Evolutionary conservation across 2,888 invertebrate genomes (phyloP).

Genomic region (Ligdia adustata): DNA sequence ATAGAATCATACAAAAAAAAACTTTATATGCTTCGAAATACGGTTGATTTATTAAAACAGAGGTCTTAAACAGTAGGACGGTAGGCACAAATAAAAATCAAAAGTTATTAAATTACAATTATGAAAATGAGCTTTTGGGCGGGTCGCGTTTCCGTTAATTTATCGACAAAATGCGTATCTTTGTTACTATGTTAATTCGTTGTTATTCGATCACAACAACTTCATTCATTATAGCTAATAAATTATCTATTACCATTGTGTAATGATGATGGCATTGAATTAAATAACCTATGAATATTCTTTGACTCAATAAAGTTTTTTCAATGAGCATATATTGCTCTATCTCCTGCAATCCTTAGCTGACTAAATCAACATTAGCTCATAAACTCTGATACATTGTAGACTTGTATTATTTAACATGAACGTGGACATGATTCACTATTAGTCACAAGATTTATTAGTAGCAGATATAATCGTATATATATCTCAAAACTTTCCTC

Average conservation of each 20-base stretch:
- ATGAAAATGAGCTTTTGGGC: slow-evolving; percentile 32
- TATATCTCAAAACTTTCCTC: no score
- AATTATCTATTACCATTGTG: not conserved
- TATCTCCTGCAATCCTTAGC: no score
- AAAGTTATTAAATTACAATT: slow-evolving; percentile 39
- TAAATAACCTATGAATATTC: no score
- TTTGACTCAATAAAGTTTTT: no score
- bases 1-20: slow-evolving; percentile 10
- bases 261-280: not conserved
- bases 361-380: no score
- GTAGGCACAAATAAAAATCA: slow-evolving; percentile 31
- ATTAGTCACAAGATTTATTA: no score
- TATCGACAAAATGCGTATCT: slow-evolving; percentile 34
- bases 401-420: no score
- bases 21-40: slow-evolving; percentile 14
- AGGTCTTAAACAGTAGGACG: not conserved
- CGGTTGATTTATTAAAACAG: slow-evolving; percentile 2
- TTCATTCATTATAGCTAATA: not conserved
- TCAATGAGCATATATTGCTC: no score
- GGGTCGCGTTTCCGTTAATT: slow-evolving; percentile 35
- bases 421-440: no score
- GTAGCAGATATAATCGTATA: no score
- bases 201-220: slow-evolving; percentile 1
- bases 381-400: no score
- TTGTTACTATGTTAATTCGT: slow-evolving; percentile 4